Conservation (phyloP, 2,113 vertebrate species). For the Psephotus haematonotus region DNA sequence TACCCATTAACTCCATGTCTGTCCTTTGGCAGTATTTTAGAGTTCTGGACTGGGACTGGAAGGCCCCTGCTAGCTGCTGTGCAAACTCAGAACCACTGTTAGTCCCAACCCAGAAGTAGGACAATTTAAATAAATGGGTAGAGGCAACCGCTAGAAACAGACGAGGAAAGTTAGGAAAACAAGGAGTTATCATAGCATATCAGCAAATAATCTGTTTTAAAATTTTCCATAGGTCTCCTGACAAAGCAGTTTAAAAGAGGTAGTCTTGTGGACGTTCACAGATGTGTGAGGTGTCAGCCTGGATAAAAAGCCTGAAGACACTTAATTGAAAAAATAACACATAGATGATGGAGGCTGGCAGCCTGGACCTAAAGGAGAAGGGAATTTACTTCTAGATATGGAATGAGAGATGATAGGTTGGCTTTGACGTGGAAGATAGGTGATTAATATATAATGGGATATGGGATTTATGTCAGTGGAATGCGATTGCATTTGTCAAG, state of each 20-base stretch:
- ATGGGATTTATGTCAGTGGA: conserved; percentile 47
- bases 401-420: conserved; percentile 49
- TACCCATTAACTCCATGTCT: not conserved
- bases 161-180: not conserved
- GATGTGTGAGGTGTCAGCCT: not conserved
- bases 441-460: conserved; percentile 60
- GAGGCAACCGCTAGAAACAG: not conserved
- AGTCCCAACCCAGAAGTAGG: not conserved
- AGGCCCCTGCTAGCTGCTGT: not conserved
- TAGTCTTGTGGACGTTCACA: not conserved
- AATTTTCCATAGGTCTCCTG: conserved; percentile 32
- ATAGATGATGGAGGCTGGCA: conserved; percentile 43
- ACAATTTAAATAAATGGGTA: not conserved
- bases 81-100: not conserved
- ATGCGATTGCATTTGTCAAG: conserved; percentile 47
- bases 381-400: conserved; percentile 15
- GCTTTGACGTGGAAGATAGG: conserved; percentile 46
- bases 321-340: conserved; percentile 55
- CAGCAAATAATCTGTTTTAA: not conserved
- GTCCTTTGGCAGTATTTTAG: not conserved
- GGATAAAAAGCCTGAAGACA: conserved; percentile 23
- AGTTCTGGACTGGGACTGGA: not conserved
- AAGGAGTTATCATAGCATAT: not conserved
- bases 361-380: not conserved
- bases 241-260: not conserved